Evolutionary conservation across 2,113 vertebrate genomes (phyloP), one percentile per base, ranked within the genome.

Genomic region (Phyllostomus hastatus): DNA sequence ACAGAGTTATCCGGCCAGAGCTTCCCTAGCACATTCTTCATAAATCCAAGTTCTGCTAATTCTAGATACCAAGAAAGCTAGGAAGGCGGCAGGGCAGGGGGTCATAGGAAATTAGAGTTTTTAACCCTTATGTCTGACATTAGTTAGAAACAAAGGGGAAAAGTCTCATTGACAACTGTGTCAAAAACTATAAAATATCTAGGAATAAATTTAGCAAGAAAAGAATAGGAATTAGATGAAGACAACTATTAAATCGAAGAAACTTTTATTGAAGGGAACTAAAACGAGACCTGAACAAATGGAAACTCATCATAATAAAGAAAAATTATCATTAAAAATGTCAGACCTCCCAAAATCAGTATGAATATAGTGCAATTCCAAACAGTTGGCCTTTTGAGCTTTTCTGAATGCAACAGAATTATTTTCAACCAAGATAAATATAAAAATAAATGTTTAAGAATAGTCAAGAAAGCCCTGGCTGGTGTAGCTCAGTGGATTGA

Each of bases 21-120:
- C 26, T 93, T 83, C 38, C 43, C 80, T 46, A 90, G 35, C 1
- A 85, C 43, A 86, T 50, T 82, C 84, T 86, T 95, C 75, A 89
- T 38, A 24, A 95, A 86, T 66, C 61, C 52, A 96, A 95, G n/a
- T 72, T 92, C 54, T 91, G 12, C 72, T 94, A 91, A 91, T 82
- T 93, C 26, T 66, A n/a, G 26, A 95, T 69, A 90, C 7, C 11
- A 88, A 84, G n/a, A 93, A 84, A 66, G 4, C 4, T n/a, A 20
- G 19, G 33, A 16, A 9, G 20, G 2, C 43, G 9, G 15, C 3
- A 15, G 22, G 8, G 17, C 16, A 8, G 33, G 12, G 28, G 5
- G 1, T 35, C 35, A 61, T 5, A 80, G 61, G 64, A 80, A 91
- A 90, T 73, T 66, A 88, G 35, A n/a, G 83, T 57, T 76, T 97